These are phyloP conservation scores for Eugnorisma glareosa DNA, from an alignment of 2,888 invertebrate species.

Conservation along the genomic window DNA sequence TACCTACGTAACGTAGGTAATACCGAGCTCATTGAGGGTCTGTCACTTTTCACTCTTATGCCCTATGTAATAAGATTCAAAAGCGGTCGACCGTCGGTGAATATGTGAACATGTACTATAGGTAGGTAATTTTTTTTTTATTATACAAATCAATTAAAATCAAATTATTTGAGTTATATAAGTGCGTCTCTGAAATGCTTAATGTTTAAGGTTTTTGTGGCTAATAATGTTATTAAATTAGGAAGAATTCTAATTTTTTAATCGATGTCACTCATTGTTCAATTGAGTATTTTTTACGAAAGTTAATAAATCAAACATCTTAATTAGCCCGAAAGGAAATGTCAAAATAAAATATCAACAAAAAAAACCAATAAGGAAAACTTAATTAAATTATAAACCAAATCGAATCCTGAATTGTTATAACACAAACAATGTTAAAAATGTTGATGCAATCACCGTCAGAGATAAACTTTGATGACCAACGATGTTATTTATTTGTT, in stretches of 20 bases:
- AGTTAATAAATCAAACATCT: conserved; percentile 7
- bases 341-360: conserved; percentile 14
- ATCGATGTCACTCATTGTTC: neutral
- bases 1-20: neutral
- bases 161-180: neutral
- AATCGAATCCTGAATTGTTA: conserved; percentile 53
- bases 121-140: too few species aligned
- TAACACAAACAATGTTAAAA: conserved; percentile 74
- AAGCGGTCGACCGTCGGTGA: too few species aligned
- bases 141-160: too few species aligned
- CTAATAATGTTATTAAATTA: neutral
- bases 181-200: neutral
- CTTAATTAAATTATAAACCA: conserved; percentile 57
- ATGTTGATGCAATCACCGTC: conserved; percentile 74
- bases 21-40: too few species aligned
- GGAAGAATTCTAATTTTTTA: neutral
- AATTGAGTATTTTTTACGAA: neutral
- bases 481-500: conserved; percentile 90
- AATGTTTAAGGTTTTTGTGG: neutral
- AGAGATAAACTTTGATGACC: conserved; percentile 87
- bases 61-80: too few species aligned
- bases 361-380: conserved; percentile 40
- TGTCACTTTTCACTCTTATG: too few species aligned
- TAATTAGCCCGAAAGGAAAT: conserved; percentile 35
- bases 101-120: too few species aligned